Conservation (phyloP, 2,797 vertebrate species). For the Tokudaia tokunoshimensis region DNA sequence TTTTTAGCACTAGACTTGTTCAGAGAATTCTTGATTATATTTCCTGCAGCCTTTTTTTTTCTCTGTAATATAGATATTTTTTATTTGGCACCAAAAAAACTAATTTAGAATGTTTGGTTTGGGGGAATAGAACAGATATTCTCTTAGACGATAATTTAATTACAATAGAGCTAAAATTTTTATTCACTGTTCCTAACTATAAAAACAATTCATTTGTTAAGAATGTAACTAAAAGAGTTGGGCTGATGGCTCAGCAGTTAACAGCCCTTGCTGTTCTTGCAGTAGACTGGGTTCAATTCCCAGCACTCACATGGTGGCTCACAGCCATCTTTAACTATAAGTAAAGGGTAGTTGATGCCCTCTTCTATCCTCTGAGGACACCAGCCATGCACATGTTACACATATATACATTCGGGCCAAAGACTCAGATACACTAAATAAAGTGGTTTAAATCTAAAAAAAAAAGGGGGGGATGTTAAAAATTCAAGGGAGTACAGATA, state of each 20-base stretch:
- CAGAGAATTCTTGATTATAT: slow-evolving; percentile 48
- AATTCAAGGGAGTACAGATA: background rate
- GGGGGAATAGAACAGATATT: background rate
- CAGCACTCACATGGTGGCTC: background rate
- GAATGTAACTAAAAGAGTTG: background rate
- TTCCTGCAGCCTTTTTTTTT: slow-evolving; percentile 6
- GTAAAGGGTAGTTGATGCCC: background rate
- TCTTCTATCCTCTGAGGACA: background rate
- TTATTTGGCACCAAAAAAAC: slow-evolving; percentile 30
- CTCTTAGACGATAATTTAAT: slow-evolving; percentile 46
- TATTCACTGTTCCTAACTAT: slow-evolving; percentile 15
- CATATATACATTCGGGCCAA: background rate
- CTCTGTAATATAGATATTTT: slow-evolving; percentile 34
- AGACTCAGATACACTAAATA: background rate
- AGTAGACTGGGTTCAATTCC: background rate
- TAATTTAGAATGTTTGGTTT: slow-evolving; percentile 26
- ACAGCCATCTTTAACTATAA: background rate
- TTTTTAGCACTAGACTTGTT: slow-evolving; percentile 37
- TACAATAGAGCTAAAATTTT: background rate
- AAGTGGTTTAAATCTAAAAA: background rate
- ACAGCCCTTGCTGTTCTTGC: background rate
- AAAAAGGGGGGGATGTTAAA: background rate
- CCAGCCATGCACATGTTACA: background rate
- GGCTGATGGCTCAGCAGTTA: background rate
- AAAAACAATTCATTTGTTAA: slow-evolving; percentile 18